phyloP scores from a whole-genome alignment of 2,888 invertebrate genomes.

The Epinotia demarniana region DNA sequence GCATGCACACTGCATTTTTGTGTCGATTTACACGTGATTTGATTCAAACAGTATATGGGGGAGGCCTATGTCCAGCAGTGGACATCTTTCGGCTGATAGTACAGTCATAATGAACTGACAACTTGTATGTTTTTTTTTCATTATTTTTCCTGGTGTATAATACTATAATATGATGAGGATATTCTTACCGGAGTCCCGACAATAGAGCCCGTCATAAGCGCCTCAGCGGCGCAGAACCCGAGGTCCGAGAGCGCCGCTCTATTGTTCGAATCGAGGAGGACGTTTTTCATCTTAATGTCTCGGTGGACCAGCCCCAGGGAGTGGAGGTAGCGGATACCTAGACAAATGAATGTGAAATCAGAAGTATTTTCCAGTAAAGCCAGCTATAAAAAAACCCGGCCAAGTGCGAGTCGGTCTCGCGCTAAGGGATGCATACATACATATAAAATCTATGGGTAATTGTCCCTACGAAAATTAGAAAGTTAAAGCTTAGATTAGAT shows the following conservation, averaged over 20 bases:
- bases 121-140: no score
- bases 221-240: conserved; percentile 95
- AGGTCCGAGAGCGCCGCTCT: conserved; percentile 94
- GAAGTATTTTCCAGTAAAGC: no score
- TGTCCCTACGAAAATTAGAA: no score
- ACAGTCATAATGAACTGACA: no score
- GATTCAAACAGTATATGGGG: not conserved
- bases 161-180: not conserved
- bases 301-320: conserved; percentile 94
- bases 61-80: not conserved
- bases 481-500: no score
- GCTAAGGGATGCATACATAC: no score
- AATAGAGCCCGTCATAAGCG: conserved; percentile 95
- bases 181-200: conserved; percentile 90
- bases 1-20: no score
- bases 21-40: no score
- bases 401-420: no score
- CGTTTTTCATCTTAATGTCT: conserved; percentile 96
- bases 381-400: no score
- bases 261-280: conserved; percentile 89
- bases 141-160: no score
- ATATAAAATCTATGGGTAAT: no score
- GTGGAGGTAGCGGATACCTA: conserved; percentile 93
- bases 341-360: not conserved
- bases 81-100: not conserved